Percentiles rank a stretch among this genome's conserved stretches.
phyloP scores from a whole-genome alignment of 2,888 invertebrate species.

The Thymelicus sylvestris region DNA sequence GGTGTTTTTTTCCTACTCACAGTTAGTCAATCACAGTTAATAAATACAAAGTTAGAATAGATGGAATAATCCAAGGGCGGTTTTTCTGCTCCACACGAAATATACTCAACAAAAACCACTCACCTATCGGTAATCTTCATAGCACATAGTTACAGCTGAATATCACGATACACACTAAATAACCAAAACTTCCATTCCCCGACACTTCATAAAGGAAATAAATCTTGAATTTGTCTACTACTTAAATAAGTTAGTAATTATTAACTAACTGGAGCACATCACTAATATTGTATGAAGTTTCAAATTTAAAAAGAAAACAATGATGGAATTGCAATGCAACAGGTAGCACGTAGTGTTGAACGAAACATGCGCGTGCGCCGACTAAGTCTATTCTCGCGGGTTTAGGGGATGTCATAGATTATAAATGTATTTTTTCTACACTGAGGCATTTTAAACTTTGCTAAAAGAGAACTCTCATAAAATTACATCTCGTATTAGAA shows the following conservation, averaged over 20 bases:
- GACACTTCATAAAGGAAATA: slow-evolving; percentile 4
- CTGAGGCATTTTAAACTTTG: neutral
- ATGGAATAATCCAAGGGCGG: no score
- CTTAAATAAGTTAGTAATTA: neutral
- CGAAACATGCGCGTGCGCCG: slow-evolving; percentile 37
- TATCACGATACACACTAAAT: slow-evolving; percentile 14
- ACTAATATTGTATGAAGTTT: neutral
- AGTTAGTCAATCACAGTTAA: no score
- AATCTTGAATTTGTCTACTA: neutral
- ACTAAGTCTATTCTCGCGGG: slow-evolving; percentile 34
- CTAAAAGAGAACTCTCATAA: no score
- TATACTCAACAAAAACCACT: neutral
- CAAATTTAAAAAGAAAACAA: neutral
- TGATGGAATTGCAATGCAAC: neutral
- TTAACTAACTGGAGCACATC: neutral
- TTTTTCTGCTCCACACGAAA: no score
- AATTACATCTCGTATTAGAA: no score
- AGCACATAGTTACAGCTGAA: neutral
- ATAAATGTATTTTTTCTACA: neutral
- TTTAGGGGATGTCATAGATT: slow-evolving; percentile 29
- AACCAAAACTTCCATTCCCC: slow-evolving; percentile 9
- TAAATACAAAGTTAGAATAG: no score
- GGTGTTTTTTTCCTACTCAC: no score
- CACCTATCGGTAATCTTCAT: neutral
- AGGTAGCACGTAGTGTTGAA: slow-evolving; percentile 21